Conservation (phyloP, 2,888 invertebrate species). For the Melikaiella ostensackeni region DNA sequence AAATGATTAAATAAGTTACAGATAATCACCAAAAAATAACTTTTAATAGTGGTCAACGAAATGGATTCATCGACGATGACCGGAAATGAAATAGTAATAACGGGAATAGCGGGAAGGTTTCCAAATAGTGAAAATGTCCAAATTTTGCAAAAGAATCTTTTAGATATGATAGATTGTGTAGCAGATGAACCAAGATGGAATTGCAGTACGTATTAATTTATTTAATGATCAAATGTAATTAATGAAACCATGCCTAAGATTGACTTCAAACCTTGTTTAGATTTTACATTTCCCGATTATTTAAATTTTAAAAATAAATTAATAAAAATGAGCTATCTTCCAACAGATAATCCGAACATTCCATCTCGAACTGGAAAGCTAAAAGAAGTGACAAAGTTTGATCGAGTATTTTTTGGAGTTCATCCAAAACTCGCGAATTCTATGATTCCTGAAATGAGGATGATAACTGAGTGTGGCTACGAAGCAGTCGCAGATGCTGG, state of each 20-base stretch:
- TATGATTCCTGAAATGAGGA: constrained; percentile 54
- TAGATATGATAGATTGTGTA: constrained; percentile 50
- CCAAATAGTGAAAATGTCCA: constrained; percentile 83
- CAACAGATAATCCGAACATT: constrained; percentile 40
- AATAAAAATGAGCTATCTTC: not conserved
- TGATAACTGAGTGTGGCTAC: constrained; percentile 49
- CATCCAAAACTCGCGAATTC: constrained; percentile 48
- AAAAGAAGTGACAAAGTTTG: constrained; percentile 50
- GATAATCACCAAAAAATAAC: not conserved
- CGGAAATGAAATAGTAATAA: constrained; percentile 79
- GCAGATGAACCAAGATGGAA: constrained; percentile 47
- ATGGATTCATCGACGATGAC: constrained; percentile 15
- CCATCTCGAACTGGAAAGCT: constrained; percentile 52
- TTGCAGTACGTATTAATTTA: constrained; percentile 16
- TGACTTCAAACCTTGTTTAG: too few relatives aligned
- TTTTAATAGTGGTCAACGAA: not conserved
- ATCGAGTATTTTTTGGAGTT: constrained; percentile 56
- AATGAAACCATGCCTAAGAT: too few relatives aligned
- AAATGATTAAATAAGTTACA: not conserved
- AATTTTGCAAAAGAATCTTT: constrained; percentile 77
- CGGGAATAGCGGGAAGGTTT: constrained; percentile 82
- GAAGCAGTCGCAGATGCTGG: constrained; percentile 57
- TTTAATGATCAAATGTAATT: not conserved
- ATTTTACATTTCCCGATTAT: too few relatives aligned
- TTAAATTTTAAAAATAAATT: too few relatives aligned